Evolutionary conservation across 2,113 vertebrate genomes (phyloP).

Genomic region (Cavia porcellus): DNA sequence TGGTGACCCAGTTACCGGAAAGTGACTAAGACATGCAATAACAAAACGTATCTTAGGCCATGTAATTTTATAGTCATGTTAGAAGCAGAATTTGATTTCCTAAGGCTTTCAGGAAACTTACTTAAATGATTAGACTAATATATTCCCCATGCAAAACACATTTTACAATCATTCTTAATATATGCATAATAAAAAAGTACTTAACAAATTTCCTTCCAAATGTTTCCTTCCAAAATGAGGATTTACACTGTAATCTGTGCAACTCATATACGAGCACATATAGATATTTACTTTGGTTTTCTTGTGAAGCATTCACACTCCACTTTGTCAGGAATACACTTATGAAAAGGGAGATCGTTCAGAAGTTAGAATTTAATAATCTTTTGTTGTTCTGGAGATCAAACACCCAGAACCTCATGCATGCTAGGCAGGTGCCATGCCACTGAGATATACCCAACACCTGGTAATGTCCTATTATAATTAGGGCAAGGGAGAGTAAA

Average conservation of each 20-base stretch:
- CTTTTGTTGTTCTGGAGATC: background rate
- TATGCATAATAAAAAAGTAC: background rate
- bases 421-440: background rate
- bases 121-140: slow-evolving; percentile 13
- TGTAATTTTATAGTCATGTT: background rate
- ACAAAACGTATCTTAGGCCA: slow-evolving; percentile 4
- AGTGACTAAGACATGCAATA: background rate
- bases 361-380: background rate
- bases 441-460: background rate
- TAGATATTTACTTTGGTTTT: background rate
- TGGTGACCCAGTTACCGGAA: background rate
- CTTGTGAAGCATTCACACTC: background rate
- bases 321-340: background rate
- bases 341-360: background rate
- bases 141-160: background rate
- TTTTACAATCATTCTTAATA: background rate
- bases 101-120: background rate
- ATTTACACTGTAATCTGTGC: background rate
- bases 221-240: slow-evolving; percentile 8
- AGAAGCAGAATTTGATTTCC: slow-evolving; percentile 14
- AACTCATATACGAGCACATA: background rate
- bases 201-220: background rate
- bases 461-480: background rate
- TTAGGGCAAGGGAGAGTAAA: background rate
- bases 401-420: background rate